Evolutionary conservation across 2,797 vertebrate species (phyloP), one percentile per base, ranked within the genome.

Genomic region (Enteromius treurensis): DNA sequence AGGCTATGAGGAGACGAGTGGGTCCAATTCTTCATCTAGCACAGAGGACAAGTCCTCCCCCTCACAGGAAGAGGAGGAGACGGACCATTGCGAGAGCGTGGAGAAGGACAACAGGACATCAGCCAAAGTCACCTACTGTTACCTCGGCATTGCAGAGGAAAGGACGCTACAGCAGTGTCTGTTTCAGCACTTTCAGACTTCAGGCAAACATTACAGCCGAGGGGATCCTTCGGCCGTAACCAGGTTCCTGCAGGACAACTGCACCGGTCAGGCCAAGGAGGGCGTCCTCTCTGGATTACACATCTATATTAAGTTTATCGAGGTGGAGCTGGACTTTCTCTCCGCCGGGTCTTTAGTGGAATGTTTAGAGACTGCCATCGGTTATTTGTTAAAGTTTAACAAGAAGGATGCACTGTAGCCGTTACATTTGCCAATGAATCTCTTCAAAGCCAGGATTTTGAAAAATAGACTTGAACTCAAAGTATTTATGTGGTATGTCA

Each of bases 311-410:
- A 99, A 99, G 92, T 99, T 98, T 90, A 97, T 99, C 60, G 98
- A 99, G 93, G 98, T 99, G 89, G 98, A 99, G 94, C 95, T 98
- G 95, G 98, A 99, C 96, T 99, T 98, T 95, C 96, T 99, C 84
- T 99, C 98, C 0, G 97, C 98, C 0, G 98, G 98, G 91, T 99
- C 98, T 83, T 93, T 99, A 94, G 94, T 98, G 90, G 98, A 99
- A 95, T 99, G 98, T 94, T 95, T 99, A 90, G 98, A 99, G 95
- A 98, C 97, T 85, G 98, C 98, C 88, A 92, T 98, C 0, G 98
- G 98, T n/a, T 99, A 98, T 88, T 93, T 96, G 42, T 94, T 99
- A 87, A 97, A 98, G 87, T 99, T 97, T 88, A 99, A 99, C 94
- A 96, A 95, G 94, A 97, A 86, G 84, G 93, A 93, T 53, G 53